Evolutionary conservation across 2,113 vertebrate genomes (phyloP), one percentile per base, ranked within the genome.

Genomic region (Nymphicus hollandicus): DNA sequence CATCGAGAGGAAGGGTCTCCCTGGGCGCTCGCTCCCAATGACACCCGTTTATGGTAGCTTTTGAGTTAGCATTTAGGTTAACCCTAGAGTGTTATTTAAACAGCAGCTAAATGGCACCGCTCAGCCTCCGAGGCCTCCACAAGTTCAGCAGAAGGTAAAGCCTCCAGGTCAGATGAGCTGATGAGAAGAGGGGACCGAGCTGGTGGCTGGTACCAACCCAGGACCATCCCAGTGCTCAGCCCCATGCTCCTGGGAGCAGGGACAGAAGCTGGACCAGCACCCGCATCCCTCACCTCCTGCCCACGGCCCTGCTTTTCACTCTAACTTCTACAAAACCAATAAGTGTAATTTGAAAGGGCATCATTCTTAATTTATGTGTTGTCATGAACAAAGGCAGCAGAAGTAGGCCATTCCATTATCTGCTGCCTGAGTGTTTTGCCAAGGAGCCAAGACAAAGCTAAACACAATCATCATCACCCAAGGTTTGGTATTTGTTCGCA

Each of bases 301-400:
- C 39, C 25, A 1, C 58, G 37, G 76, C 76, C 50, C 68, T 0
- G 1, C 35, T 61, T 79, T 14, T 37, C 53, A 49, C 41, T 81
- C 52, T 19, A 24, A 86, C 65, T 85, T 82, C 87, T 50, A 28
- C 86, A 53, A 72, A 95, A 95, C 50, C 0, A 6, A 4, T 56
- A 89, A 82, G 73, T 96, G 92, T 96, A 91, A 96, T 95, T 97
- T 61, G 73, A 95, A 96, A 93, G 83, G 92, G 49, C 96, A 82
- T 93, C 93, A 96, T 96, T 94, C 93, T 94, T 96, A 95, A 97
- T 97, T 91, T 96, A 94, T 96, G 88, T 96, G 83, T 89, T 94
- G 95, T 94, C 95, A 87, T 88, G 93, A 95, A 56, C 88, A 91
- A 96, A 95, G 96, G 72, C 77, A 76, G 93, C 61, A 77, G 46